These are phyloP conservation scores for Indicator maculatus DNA, from an alignment of 2,113 vertebrate genomes.

Conservation along the genomic window DNA sequence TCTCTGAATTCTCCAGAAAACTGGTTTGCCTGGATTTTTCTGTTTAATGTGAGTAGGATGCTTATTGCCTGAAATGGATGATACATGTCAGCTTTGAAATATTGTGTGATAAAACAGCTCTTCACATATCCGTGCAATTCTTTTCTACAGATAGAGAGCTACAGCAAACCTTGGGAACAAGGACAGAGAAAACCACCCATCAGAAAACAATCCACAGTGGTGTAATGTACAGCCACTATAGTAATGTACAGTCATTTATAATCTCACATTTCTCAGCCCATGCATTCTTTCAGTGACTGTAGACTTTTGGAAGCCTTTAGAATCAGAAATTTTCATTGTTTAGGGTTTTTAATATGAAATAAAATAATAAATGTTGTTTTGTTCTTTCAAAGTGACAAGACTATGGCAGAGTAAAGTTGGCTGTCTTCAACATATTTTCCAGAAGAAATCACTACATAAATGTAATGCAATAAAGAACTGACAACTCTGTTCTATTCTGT, in stretches of 20 bases:
- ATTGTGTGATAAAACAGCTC: not conserved
- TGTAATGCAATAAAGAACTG: not conserved
- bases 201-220: not conserved
- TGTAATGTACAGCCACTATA: not conserved
- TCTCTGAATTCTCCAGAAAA: conserved; percentile 59
- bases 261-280: not conserved
- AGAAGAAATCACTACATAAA: not conserved
- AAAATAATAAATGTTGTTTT: not conserved
- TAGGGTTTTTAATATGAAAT: not conserved
- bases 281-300: not conserved
- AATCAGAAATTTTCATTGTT: not conserved
- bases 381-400: not conserved
- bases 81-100: conserved; percentile 36
- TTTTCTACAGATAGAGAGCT: not conserved
- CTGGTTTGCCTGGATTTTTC: conserved; percentile 44
- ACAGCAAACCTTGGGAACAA: not conserved
- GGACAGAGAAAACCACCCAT: not conserved
- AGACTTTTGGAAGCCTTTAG: not conserved
- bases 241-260: not conserved
- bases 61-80: conserved; percentile 48
- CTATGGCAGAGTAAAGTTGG: not conserved
- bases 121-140: not conserved
- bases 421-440: not conserved
- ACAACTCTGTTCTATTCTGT: not conserved
- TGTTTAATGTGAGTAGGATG: conserved; percentile 6